A percentile compares a stretch with the other conserved stretches of the same genome.
These are phyloP conservation scores for Columba guinea DNA, from an alignment of 2,797 vertebrate species.

Conservation along the genomic window DNA sequence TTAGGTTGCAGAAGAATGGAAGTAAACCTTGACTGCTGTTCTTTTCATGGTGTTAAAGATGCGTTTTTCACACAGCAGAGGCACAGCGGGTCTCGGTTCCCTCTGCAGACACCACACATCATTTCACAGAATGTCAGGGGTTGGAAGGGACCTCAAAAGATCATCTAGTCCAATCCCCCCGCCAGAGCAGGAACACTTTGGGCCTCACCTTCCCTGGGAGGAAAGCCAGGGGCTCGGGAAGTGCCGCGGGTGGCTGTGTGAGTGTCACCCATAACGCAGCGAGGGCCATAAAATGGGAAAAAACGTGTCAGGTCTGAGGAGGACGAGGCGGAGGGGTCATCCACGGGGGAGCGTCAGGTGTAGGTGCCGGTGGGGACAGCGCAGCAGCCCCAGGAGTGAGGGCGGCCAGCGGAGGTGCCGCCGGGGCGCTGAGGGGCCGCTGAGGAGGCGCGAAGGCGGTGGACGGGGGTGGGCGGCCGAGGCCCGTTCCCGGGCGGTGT, in stretches of 20 bases:
- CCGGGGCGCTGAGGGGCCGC: neutral
- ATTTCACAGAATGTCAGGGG: no score
- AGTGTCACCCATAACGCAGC: rapidly evolving
- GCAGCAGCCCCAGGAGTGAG: neutral
- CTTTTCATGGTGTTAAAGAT: neutral
- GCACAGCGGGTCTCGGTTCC: rapidly evolving
- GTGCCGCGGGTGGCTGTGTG: rapidly evolving
- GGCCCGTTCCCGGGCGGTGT: no score
- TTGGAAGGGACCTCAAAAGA: no score
- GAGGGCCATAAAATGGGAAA: rapidly evolving
- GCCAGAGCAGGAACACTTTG: no score
- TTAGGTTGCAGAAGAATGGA: neutral
- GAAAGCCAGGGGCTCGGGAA: rapidly evolving
- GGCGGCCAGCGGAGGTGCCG: no score
- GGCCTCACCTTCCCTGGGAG: neutral
- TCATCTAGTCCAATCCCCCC: no score
- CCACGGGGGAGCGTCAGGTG: rapidly evolving
- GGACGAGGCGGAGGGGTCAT: rapidly evolving
- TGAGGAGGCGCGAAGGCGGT: neutral
- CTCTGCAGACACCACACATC: rapidly evolving
- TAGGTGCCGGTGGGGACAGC: no score
- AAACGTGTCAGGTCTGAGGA: no score
- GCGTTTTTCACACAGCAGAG: neutral
- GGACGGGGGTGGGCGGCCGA: no score
- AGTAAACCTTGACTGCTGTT: neutral